These are phyloP conservation scores for Lucinisca nassula DNA, from an alignment of 2,888 invertebrate genomes.

Conservation along the genomic window DNA sequence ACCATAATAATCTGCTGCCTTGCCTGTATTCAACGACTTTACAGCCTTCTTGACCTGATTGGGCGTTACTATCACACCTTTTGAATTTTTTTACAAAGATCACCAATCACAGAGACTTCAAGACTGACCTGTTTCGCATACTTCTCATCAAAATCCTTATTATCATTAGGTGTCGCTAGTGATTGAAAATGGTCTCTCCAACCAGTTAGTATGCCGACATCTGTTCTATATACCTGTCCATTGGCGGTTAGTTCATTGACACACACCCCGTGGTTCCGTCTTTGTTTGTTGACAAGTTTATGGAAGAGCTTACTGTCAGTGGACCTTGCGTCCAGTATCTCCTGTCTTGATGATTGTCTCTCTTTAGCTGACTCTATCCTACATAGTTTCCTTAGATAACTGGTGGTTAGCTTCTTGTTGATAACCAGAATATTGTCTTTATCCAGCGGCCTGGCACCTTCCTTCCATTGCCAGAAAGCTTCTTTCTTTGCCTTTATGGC, in stretches of 20 bases:
- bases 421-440: not conserved
- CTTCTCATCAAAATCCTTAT: not conserved
- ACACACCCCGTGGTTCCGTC: not conserved
- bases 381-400: not conserved
- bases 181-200: not conserved
- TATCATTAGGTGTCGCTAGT: not conserved
- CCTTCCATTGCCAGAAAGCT: not conserved
- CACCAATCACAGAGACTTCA: not conserved
- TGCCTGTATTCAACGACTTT: not conserved
- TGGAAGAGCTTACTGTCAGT: not conserved
- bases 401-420: not conserved
- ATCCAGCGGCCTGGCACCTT: not conserved
- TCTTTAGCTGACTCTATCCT: not conserved
- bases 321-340: not conserved
- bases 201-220: not conserved
- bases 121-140: not conserved
- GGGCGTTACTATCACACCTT: not conserved
- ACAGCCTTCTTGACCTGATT: not conserved
- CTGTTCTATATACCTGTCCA: not conserved
- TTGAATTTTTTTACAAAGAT: not conserved
- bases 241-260: not conserved
- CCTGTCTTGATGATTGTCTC: not conserved
- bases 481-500: not conserved
- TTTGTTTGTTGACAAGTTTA: not conserved
- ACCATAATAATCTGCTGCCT: not conserved